Percentiles rank a stretch among this genome's conserved stretches.
These are phyloP conservation scores for Caenorhabditis brenneri DNA, from an alignment of 1,140 invertebrate genomes.

Conservation along the genomic window DNA sequence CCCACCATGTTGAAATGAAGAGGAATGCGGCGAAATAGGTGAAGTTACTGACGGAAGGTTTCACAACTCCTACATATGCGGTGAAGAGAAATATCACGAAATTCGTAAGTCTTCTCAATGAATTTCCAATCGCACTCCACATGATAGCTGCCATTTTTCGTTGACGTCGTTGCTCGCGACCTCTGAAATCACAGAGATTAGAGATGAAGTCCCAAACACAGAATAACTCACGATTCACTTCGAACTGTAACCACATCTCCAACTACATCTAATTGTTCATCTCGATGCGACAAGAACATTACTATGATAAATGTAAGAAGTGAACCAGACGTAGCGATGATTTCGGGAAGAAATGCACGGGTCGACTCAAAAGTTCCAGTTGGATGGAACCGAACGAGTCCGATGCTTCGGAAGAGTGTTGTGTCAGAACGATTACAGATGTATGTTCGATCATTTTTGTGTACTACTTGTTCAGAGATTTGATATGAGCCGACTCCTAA, in stretches of 20 bases:
- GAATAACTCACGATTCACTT: constrained; percentile 33
- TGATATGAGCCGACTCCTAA: constrained; percentile 51
- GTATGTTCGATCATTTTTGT: constrained; percentile 29
- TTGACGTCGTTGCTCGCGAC: constrained; percentile 8
- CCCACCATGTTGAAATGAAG: constrained; percentile 68
- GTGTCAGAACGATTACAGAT: constrained; percentile 23
- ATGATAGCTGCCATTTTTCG: constrained; percentile 13
- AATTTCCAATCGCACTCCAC: constrained; percentile 37
- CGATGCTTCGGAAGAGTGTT: constrained; percentile 9
- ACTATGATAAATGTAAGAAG: constrained; percentile 61
- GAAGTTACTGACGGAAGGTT: constrained; percentile 63
- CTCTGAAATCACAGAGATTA: not conserved
- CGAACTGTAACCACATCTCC: constrained; percentile 52
- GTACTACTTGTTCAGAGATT: not conserved
- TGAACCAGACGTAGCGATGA: constrained; percentile 60
- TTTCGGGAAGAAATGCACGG: constrained; percentile 59
- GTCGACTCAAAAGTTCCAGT: constrained; percentile 40
- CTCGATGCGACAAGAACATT: not conserved
- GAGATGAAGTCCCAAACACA: not conserved
- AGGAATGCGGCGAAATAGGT: constrained; percentile 65
- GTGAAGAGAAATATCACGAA: constrained; percentile 51
- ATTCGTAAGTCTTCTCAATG: constrained; percentile 44
- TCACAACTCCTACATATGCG: constrained; percentile 54
- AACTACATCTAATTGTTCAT: constrained; percentile 46
- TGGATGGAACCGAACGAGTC: constrained; percentile 43